A percentile compares a stretch with the other conserved stretches of the same genome.
These are phyloP conservation scores for Tridacna gigas DNA, from an alignment of 2,888 invertebrate genomes.

Conservation along the genomic window DNA sequence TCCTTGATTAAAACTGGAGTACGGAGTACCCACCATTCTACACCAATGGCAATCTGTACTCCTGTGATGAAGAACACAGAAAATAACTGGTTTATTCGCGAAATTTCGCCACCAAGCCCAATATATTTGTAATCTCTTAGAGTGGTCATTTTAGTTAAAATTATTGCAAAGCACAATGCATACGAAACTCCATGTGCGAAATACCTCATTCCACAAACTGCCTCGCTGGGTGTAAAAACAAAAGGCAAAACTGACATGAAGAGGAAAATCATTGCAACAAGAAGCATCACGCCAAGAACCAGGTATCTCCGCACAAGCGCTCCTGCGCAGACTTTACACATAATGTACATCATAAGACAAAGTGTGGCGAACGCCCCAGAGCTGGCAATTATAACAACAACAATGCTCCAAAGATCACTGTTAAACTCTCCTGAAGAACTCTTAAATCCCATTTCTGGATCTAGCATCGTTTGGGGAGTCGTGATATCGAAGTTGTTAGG, in stretches of 20 bases:
- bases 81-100: slow-evolving; percentile 90
- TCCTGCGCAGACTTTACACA: slow-evolving; percentile 89
- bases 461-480: slow-evolving; percentile 18
- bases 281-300: slow-evolving; percentile 84
- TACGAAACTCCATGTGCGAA: slow-evolving; percentile 85
- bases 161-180: slow-evolving; percentile 94
- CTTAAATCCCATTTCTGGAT: slow-evolving; percentile 61
- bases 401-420: slow-evolving; percentile 92
- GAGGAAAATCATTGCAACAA: slow-evolving; percentile 84
- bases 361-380: slow-evolving; percentile 93
- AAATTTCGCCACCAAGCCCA: slow-evolving; percentile 94
- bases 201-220: slow-evolving; percentile 84
- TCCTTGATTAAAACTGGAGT: slow-evolving; percentile 69
- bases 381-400: slow-evolving; percentile 92
- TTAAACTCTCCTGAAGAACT: slow-evolving; percentile 67
- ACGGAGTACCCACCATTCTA: slow-evolving; percentile 83
- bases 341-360: slow-evolving; percentile 93
- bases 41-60: slow-evolving; percentile 87
- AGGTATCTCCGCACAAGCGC: slow-evolving; percentile 73
- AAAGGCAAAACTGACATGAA: slow-evolving; percentile 85
- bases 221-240: slow-evolving; percentile 83
- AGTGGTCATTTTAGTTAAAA: slow-evolving; percentile 96
- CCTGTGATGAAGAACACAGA: slow-evolving; percentile 94
- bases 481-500: background rate
- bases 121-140: slow-evolving; percentile 92